Evolutionary conservation across 92 coral and sea anemone genomes (phyloP), one percentile per base, ranked within the genome.

Genomic region (Porites cylindrica): DNA sequence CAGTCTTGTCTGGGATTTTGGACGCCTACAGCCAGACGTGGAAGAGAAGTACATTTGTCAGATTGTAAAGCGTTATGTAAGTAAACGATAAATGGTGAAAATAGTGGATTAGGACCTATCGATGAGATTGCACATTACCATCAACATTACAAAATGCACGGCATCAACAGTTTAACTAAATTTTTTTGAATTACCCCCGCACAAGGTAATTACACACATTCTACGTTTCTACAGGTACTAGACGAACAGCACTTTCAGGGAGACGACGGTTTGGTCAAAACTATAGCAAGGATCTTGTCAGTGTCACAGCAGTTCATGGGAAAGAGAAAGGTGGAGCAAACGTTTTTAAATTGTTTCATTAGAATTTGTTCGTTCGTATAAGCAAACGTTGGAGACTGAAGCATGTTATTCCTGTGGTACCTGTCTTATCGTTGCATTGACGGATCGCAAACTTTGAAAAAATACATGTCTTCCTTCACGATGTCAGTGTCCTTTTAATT

Each of bases 1-100:
- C 19, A 89, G 94, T 9, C 75, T 95, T 59, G 95, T 95, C 23
- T 95, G 98, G 98, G 98, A 95, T 86, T 95, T 95, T 83, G 98
- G 98, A 26, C 96, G 89, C 86, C 91, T 95, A 54, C 87, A 90
- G 26, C 93, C 95, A 16, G 88, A 93, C 70, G 88, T 94, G 38
- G 96, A 95, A 79, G 91, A 86, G 56, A 85, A 76, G 65, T 93
- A 95, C 77, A 84, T 94, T 10, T 82, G 88, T 63, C 96, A 89
- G 72, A 95, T 95, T 53, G 98, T 95, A 13, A 61, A 75, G 63
- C 77, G 98, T 84, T 86, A 87, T 81, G 96, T 93, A 83, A 93
- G 91, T 84, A 72, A 14, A 20, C 38, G 21, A 1, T 76, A 21
- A 8, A 12, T 18, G 8, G 2, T 29, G 1, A 32, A 51, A 10